Evolutionary conservation across 2,113 vertebrate genomes (phyloP).

Genomic region (Gasterosteus nipponicus): DNA sequence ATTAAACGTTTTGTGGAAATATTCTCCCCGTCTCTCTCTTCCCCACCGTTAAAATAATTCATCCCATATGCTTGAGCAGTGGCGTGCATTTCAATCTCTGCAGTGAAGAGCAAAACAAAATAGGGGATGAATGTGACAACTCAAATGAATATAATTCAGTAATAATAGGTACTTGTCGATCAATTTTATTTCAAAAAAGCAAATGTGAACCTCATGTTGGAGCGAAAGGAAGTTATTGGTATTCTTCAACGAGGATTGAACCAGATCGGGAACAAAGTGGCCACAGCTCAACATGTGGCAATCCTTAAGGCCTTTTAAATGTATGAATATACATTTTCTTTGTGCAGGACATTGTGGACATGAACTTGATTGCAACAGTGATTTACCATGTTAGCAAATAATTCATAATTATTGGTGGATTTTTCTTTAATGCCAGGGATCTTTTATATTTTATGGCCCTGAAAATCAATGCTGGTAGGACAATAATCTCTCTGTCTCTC

Average conservation of each 20-base stretch:
- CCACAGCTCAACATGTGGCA: neutral
- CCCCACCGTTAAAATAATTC: constrained; percentile 63
- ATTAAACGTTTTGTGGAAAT: constrained; percentile 55
- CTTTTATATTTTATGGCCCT: neutral
- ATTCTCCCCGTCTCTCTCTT: constrained; percentile 20
- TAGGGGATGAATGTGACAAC: neutral
- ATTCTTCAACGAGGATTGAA: neutral
- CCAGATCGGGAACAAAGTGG: neutral
- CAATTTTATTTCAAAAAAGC: neutral
- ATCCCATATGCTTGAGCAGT: constrained; percentile 68
- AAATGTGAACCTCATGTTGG: neutral
- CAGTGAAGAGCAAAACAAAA: constrained; percentile 44
- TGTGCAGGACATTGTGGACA: neutral
- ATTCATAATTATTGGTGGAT: neutral
- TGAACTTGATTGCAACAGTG: neutral
- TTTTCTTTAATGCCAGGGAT: neutral
- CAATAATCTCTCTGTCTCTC: neutral
- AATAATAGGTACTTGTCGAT: neutral
- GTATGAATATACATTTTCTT: neutral
- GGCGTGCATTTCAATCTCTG: constrained; percentile 60
- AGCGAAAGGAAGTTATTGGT: neutral
- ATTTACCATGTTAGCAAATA: neutral
- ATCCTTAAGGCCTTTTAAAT: neutral
- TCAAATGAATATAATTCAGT: neutral
- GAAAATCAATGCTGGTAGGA: neutral